These are phyloP conservation scores for Dermolepida albohirtum DNA, from an alignment of 2,888 invertebrate species.

Conservation along the genomic window DNA sequence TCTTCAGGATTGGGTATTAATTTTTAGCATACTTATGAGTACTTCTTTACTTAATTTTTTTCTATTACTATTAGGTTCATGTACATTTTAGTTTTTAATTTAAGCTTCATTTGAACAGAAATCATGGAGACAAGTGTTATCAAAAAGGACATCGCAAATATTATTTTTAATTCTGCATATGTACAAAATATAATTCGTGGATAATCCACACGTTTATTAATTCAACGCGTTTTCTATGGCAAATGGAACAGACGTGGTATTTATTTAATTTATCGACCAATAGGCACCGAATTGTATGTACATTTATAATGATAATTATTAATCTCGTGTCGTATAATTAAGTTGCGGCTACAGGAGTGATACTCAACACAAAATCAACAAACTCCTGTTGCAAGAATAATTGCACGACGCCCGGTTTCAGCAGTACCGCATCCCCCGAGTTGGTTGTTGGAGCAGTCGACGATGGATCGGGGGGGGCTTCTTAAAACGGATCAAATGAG, in stretches of 20 bases:
- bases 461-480: constrained; percentile 30
- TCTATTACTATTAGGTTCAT: too few species aligned
- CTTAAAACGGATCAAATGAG: constrained; percentile 43
- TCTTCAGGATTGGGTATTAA: too few species aligned
- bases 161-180: too few species aligned
- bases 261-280: constrained; percentile 31
- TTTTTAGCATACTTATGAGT: too few species aligned
- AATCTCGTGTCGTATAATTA: constrained; percentile 27
- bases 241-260: constrained; percentile 3
- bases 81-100: too few species aligned
- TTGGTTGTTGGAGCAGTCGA: constrained; percentile 6
- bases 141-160: too few species aligned
- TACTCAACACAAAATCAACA: constrained; percentile 17
- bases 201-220: too few species aligned
- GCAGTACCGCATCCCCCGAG: background rate
- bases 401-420: background rate
- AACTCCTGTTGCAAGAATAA: constrained; percentile 32
- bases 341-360: constrained; percentile 21
- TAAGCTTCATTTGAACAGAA: too few species aligned
- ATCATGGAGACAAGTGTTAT: too few species aligned
- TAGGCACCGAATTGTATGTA: constrained; percentile 9
- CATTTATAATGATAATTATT: constrained; percentile 40
- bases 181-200: too few species aligned
- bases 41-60: too few species aligned
- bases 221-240: too few species aligned